Conservation (phyloP, 2,888 invertebrate genomes). For the Aquatica leii region DNA sequence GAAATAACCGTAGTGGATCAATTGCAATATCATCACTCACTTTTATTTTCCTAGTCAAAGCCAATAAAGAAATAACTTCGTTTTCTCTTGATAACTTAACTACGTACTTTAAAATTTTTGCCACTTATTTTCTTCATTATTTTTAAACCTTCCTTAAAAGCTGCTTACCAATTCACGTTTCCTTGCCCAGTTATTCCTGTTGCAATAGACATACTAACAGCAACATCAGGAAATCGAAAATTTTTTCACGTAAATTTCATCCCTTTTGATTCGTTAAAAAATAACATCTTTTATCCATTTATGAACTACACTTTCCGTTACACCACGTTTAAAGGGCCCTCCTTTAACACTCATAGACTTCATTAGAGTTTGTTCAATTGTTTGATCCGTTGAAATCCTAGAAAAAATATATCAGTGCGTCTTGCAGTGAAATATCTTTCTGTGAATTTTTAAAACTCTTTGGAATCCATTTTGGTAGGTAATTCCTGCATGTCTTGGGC, state of each 20-base stretch:
- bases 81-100: conserved; percentile 11
- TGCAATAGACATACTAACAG: conserved; percentile 5
- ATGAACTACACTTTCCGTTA: conserved; percentile 37
- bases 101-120: conserved; percentile 10
- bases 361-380: conserved; percentile 42
- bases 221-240: not conserved
- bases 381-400: conserved; percentile 41
- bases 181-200: conserved; percentile 3
- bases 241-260: conserved; percentile 22
- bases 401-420: too few relatives aligned
- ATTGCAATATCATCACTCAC: not conserved
- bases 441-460: conserved; percentile 30
- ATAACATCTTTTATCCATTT: conserved; percentile 36
- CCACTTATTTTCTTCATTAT: conserved; percentile 13
- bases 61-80: conserved; percentile 5
- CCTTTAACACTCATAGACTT: conserved; percentile 37
- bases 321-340: conserved; percentile 33
- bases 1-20: not conserved
- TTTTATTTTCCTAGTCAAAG: not conserved
- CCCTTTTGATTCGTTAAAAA: conserved; percentile 36
- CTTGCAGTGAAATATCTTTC: too few relatives aligned
- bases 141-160: not conserved
- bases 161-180: too few relatives aligned
- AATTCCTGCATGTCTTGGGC: conserved; percentile 40
- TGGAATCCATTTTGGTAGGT: conserved; percentile 36